phyloP scores from a whole-genome alignment of 2,113 vertebrate species.

The Grallaria varia region DNA sequence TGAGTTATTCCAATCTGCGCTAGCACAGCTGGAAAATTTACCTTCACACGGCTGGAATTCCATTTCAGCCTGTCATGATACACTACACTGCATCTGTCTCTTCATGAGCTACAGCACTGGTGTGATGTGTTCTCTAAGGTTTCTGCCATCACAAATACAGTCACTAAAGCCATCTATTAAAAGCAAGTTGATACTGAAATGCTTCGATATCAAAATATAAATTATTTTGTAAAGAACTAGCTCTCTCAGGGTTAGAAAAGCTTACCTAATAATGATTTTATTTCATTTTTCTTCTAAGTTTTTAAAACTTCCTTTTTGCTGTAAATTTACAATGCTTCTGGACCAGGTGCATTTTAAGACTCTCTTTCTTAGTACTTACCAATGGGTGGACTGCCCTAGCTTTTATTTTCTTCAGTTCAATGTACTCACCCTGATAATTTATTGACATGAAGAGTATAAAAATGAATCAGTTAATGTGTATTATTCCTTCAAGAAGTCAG shows the following conservation, averaged over 20 bases:
- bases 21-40: conserved; percentile 76
- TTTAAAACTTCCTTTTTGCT: background rate
- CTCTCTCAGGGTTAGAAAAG: background rate
- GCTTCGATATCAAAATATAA: background rate
- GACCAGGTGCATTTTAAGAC: background rate
- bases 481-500: background rate
- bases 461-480: background rate
- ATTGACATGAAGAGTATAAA: background rate
- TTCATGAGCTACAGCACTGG: conserved; percentile 48
- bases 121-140: conserved; percentile 33
- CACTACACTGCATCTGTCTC: conserved; percentile 61
- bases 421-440: background rate
- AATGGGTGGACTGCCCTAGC: background rate
- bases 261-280: background rate
- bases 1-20: conserved; percentile 78
- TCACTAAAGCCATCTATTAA: conserved; percentile 41
- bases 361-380: background rate
- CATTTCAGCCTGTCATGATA: conserved; percentile 76
- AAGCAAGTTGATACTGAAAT: conserved; percentile 31
- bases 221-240: background rate
- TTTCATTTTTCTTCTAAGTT: background rate
- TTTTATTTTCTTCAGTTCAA: background rate
- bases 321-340: background rate
- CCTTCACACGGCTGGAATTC: conserved; percentile 71
- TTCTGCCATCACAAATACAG: conserved; percentile 52